These are phyloP conservation scores for Lagorchestes hirsutus DNA, from an alignment of 2,797 vertebrate species.

Conservation along the genomic window DNA sequence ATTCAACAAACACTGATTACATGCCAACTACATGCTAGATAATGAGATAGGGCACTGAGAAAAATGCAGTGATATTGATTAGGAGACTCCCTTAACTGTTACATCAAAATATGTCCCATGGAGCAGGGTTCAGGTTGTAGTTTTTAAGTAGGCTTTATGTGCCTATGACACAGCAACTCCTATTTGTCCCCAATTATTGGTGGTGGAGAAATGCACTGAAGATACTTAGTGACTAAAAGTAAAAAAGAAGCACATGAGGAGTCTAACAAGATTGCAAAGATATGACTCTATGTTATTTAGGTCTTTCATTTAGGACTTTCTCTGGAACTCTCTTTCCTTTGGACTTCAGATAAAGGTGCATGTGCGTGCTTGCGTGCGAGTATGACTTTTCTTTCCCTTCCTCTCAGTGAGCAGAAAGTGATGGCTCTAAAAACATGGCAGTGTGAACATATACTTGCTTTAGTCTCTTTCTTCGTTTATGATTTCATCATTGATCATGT, in stretches of 20 bases:
- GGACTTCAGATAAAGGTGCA: not conserved
- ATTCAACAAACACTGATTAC: not conserved
- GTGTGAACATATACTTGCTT: not conserved
- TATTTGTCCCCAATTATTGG: not conserved
- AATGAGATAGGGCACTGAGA: not conserved
- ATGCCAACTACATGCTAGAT: not conserved
- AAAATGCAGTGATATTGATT: not conserved
- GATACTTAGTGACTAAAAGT: not conserved
- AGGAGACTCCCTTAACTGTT: not conserved
- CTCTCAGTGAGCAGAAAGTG: not conserved
- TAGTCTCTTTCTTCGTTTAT: not conserved
- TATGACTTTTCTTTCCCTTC: not conserved
- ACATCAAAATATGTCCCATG: not conserved
- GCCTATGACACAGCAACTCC: not conserved
- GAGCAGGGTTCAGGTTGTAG: not conserved
- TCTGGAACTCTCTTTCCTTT: not conserved
- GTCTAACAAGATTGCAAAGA: not conserved
- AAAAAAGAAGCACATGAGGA: not conserved
- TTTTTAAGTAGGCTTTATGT: too few species aligned
- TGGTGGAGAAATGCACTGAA: not conserved
- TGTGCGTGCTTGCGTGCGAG: too few species aligned
- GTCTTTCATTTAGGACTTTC: not conserved
- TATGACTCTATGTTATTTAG: not conserved
- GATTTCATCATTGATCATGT: not conserved
- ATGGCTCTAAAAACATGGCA: not conserved